Evolutionary conservation across 2,888 invertebrate species (phyloP).

Genomic region (Caenorhabditis zanzibari): DNA sequence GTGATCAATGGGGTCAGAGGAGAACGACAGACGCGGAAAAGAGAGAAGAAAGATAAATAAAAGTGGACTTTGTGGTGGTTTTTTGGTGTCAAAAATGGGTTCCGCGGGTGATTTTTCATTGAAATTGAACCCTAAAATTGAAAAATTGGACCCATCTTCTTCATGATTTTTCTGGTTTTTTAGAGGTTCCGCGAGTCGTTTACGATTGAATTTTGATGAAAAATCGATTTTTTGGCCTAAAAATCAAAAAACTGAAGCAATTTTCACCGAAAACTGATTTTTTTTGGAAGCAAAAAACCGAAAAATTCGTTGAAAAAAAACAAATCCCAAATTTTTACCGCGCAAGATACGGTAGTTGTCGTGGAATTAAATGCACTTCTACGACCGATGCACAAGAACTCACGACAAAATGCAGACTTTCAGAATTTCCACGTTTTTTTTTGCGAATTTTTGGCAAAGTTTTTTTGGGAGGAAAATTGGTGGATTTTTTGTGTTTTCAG

Average conservation of each 20-base stretch:
- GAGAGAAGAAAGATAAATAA: constrained; percentile 32
- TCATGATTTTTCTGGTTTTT: too few species aligned
- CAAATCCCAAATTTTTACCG: constrained; percentile 3
- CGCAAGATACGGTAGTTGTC: constrained; percentile 17
- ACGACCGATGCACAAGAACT: not conserved
- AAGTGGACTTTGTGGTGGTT: constrained; percentile 25
- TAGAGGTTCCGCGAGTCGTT: too few species aligned
- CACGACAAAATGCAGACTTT: constrained; percentile 14
- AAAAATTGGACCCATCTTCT: too few species aligned
- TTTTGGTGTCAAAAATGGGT: constrained; percentile 1
- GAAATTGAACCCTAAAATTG: too few species aligned
- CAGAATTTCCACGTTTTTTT: too few species aligned
- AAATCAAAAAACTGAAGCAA: too few species aligned
- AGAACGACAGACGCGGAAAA: constrained; percentile 17
- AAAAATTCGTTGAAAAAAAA: too few species aligned
- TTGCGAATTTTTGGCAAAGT: not conserved
- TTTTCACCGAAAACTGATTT: too few species aligned
- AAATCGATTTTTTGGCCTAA: too few species aligned
- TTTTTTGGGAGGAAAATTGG: not conserved
- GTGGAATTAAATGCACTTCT: not conserved
- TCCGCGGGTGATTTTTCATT: too few species aligned
- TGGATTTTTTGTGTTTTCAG: too few species aligned
- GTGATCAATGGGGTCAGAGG: constrained; percentile 48
- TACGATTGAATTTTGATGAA: not conserved
- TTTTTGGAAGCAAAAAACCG: not conserved